These are phyloP conservation scores for Elegia similella DNA, from an alignment of 2,888 invertebrate genomes.

Conservation along the genomic window DNA sequence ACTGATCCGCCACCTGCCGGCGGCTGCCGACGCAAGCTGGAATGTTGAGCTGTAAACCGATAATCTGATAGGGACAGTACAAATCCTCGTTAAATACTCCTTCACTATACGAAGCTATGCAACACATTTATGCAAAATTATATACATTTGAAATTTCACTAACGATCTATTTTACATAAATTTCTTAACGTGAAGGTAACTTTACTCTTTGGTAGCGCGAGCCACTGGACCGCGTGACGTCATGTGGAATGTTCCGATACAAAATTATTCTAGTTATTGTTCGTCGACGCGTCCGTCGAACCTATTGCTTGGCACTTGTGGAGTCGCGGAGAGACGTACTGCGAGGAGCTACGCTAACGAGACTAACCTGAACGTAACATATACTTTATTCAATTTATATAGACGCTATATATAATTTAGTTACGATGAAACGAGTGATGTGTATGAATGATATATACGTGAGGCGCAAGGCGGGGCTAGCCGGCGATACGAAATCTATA, in stretches of 20 bases:
- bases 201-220: conserved; percentile 79
- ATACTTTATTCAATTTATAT: conserved; percentile 47
- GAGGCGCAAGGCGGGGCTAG: conserved; percentile 29
- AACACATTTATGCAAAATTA: conserved; percentile 70
- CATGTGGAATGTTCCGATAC: conserved; percentile 58
- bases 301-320: conserved; percentile 66
- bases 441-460: conserved; percentile 69
- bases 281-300: conserved; percentile 49
- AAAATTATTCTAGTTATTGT: conserved; percentile 56
- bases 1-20: conserved; percentile 30
- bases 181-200: conserved; percentile 76
- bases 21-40: conserved; percentile 59
- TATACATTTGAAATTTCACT: conserved; percentile 66
- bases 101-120: conserved; percentile 59
- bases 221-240: conserved; percentile 43
- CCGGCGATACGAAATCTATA: conserved; percentile 20
- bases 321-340: conserved; percentile 52
- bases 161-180: conserved; percentile 69
- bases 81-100: conserved; percentile 33
- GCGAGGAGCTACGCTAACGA: conserved; percentile 63
- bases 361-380: conserved; percentile 54
- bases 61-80: conserved; percentile 25
- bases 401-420: conserved; percentile 48
- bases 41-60: conserved; percentile 45
- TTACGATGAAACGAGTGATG: conserved; percentile 67